phyloP scores from a whole-genome alignment of 1,140 invertebrate species.

The Holotrichia oblita region DNA sequence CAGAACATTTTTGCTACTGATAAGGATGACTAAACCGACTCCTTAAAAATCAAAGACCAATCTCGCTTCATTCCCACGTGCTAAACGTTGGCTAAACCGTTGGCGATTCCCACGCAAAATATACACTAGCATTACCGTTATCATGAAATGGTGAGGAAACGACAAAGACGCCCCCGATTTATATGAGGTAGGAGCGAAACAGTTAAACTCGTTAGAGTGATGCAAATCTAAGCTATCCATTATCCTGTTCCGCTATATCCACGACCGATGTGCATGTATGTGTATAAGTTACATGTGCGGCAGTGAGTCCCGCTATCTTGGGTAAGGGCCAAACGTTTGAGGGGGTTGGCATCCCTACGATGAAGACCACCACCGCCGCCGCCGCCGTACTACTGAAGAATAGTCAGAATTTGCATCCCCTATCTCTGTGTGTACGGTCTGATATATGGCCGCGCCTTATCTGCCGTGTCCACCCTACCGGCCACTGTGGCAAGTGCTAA shows the following conservation, averaged over 20 bases:
- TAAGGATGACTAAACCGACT: no score
- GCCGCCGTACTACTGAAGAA: conserved; percentile 44
- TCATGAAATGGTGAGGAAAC: not conserved
- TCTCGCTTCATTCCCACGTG: no score
- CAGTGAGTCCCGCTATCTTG: conserved; percentile 21
- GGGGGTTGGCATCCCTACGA: not conserved
- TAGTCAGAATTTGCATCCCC: conserved; percentile 50
- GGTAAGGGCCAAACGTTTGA: not conserved
- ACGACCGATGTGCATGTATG: conserved; percentile 4
- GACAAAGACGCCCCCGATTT: not conserved
- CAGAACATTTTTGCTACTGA: no score
- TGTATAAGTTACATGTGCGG: conserved; percentile 9
- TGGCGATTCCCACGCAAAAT: no score
- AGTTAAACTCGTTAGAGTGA: conserved; percentile 42
- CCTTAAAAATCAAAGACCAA: no score
- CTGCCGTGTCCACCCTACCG: conserved; percentile 56
- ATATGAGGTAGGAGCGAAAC: not conserved
- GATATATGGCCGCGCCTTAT: conserved; percentile 46
- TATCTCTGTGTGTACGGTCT: conserved; percentile 43
- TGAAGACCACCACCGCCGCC: conserved; percentile 30
- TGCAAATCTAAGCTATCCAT: conserved; percentile 43
- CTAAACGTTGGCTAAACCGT: no score
- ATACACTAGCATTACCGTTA: no score
- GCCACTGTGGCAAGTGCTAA: conserved; percentile 58
- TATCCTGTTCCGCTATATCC: conserved; percentile 32